Base-by-base conservation (phyloP, 2,888 invertebrate genomes). In the Euplexia lucipara region DNA sequence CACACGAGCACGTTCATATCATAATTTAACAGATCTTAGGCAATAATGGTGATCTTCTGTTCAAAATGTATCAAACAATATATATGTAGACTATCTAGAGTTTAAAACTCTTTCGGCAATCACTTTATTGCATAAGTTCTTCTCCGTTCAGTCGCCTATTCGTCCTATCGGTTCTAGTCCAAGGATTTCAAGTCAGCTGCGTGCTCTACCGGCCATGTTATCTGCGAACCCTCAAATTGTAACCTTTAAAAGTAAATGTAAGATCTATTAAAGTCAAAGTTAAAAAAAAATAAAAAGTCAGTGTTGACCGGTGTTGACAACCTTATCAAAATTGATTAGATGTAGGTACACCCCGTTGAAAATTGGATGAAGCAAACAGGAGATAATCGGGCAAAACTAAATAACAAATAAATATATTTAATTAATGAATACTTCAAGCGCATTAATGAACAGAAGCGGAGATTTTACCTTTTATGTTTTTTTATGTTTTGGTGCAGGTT, bases 101-200 rank as follows among this genome's bases (percentile, higher is more conserved):
- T 52, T 68, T 41, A 37, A 59, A 30, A 30, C 4, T n/a, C 14
- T 49, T 49, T 54, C 4, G 22, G 30, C 20, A 35, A 34, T 45
- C 37, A 35, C 44, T 51, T 54, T 12, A 20, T 61, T 70, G 20
- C 41, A 14, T 56, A 52, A 39, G 10, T 6, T 51, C 41, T 41
- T 34, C 37, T 64, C 14, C 41, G 26, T 48, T 52, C 20, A 61
- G 47, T 48, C 56, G 58, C 44, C 34, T 66, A 61, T 64, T 49
- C 18, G 39, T 57, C 65, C 63, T 60, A 56, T 41, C 63, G 48
- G 59, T 75, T 72, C 59, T 79, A 75, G 74, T 57, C 74, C 77
- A 81, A 82, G 81, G 79, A 69, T 69, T 75, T 66, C 77, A 35
- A 74, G 66, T 75, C 14, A 39, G 61, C 67, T 53, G 75, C 41